Percentiles rank a stretch among this genome's conserved stretches.
These are phyloP conservation scores for Drosophila sucinea DNA, from an alignment of 1,140 invertebrate species.

Conservation along the genomic window DNA sequence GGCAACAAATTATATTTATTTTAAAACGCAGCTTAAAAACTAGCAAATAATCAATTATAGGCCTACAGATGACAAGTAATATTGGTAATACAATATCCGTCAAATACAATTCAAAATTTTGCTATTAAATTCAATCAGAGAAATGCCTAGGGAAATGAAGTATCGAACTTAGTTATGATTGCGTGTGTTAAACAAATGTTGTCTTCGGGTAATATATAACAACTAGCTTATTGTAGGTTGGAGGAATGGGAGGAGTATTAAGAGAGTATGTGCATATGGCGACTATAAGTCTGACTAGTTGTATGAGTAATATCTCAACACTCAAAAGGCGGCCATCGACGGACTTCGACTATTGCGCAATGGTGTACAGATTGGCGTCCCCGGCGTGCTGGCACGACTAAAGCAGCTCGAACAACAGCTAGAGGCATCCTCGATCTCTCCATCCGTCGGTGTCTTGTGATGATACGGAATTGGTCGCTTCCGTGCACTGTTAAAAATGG, in stretches of 20 bases:
- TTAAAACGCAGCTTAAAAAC: constrained; percentile 64
- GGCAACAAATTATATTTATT: constrained; percentile 75
- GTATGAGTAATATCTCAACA: constrained; percentile 52
- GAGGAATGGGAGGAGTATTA: constrained; percentile 11
- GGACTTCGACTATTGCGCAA: constrained; percentile 71
- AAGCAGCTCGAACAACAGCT: constrained; percentile 87
- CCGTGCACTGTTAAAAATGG: constrained; percentile 88
- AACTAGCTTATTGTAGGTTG: constrained; percentile 43
- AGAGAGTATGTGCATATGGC: constrained; percentile 32
- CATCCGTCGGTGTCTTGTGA: constrained; percentile 86
- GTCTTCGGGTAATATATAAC: constrained; percentile 35
- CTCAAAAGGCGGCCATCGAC: constrained; percentile 69
- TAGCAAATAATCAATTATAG: constrained; percentile 66
- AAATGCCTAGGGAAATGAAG: constrained; percentile 40
- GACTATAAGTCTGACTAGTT: constrained; percentile 43
- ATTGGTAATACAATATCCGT: constrained; percentile 40
- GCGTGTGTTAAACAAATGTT: constrained; percentile 49
- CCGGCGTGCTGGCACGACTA: constrained; percentile 74
- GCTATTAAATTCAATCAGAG: constrained; percentile 55
- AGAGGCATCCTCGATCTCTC: constrained; percentile 85
- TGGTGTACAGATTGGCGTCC: constrained; percentile 58
- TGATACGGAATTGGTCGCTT: constrained; percentile 96
- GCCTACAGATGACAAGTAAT: constrained; percentile 46
- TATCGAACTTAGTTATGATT: constrained; percentile 46
- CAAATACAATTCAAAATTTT: constrained; percentile 50